Percentiles rank a stretch among this genome's conserved stretches.
phyloP scores from a whole-genome alignment of 2,113 vertebrate species.

The Ariopsis seemanni region DNA sequence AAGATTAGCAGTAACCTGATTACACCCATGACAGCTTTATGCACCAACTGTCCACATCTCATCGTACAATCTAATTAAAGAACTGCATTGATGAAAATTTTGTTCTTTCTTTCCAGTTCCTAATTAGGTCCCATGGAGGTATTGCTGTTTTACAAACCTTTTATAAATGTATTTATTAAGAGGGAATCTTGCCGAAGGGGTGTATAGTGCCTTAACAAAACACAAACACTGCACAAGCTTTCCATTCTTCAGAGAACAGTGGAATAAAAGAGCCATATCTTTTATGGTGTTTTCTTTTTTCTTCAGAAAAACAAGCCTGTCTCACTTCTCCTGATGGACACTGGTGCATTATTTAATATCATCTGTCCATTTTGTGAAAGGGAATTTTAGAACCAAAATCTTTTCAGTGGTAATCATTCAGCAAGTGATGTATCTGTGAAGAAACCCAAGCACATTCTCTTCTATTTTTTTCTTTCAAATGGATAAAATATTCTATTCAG shows the following conservation, averaged over 20 bases:
- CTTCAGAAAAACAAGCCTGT: background rate
- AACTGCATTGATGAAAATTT: slow-evolving; percentile 6
- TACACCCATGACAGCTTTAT: slow-evolving; percentile 42
- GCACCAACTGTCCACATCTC: slow-evolving; percentile 23
- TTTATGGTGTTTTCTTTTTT: slow-evolving; percentile 8
- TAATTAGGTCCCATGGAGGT: slow-evolving; percentile 7
- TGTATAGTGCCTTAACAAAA: slow-evolving; percentile 19
- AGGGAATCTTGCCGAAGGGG: slow-evolving; percentile 1
- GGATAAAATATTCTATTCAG: background rate
- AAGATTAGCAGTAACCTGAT: slow-evolving; percentile 46
- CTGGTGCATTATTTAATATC: slow-evolving; percentile 12
- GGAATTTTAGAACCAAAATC: background rate
- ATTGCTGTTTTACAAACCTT: slow-evolving; percentile 25
- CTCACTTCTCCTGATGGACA: background rate
- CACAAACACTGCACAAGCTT: background rate
- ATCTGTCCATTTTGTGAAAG: background rate
- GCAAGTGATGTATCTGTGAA: background rate
- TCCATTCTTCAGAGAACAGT: background rate
- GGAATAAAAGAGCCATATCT: background rate
- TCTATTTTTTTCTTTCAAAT: background rate
- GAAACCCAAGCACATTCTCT: background rate
- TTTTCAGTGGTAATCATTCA: background rate
- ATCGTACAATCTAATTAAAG: slow-evolving; percentile 4
- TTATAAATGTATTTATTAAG: slow-evolving; percentile 19
- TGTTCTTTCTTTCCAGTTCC: slow-evolving; percentile 2